Evolutionary conservation across 2,888 invertebrate genomes (phyloP), one percentile per base, ranked within the genome.

Genomic region (Ectemnius continuus): DNA sequence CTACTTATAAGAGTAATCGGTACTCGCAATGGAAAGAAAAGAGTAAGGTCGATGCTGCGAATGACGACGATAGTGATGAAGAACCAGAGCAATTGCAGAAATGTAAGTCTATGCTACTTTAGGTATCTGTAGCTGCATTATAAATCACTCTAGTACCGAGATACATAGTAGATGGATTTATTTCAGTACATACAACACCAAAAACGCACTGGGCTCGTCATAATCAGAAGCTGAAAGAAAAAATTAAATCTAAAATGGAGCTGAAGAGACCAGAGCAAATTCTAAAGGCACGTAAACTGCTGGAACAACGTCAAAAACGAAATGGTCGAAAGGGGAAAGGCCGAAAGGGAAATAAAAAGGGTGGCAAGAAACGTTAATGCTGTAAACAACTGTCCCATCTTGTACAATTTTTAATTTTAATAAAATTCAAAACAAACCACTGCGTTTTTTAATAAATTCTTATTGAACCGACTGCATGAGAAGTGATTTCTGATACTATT

Each of bases 1-100:
- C 98, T 0, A 95, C 97, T 0, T 99, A 97, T 92, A 98, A 98
- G 92, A 96, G 97, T 74, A 96, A 98, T 65, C 93, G 96, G 28
- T 98, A 98, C 91, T 94, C 94, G 75, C 94, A 95, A 68, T 98
- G 98, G 98, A 94, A 95, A 85, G 94, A 95, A 74, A 95, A 95
- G 84, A 95, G 93, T 36, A 94, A 96, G 92, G 91, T 92, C 18
- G 91, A 90, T 26, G 88, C 88, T n/a, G 86, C 87, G 52, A 88
- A 88, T 28, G 91, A 91, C 1, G 91, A 91, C 3, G 90, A 91
- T 61, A 91, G 91, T 47, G 93, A 92, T 36, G 93, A 92, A 59
- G 91, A 91, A 61, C 47, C 76, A 20, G 66, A 80, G 45, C 67
- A 82, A 47, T 16, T 75, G 16, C 81, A 86, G 70, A 89, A 88